A percentile compares a stretch with the other conserved stretches of the same genome.
Evolutionary conservation across 2,113 vertebrate species (phyloP).

Genomic region (Eretmochelys imbricata): DNA sequence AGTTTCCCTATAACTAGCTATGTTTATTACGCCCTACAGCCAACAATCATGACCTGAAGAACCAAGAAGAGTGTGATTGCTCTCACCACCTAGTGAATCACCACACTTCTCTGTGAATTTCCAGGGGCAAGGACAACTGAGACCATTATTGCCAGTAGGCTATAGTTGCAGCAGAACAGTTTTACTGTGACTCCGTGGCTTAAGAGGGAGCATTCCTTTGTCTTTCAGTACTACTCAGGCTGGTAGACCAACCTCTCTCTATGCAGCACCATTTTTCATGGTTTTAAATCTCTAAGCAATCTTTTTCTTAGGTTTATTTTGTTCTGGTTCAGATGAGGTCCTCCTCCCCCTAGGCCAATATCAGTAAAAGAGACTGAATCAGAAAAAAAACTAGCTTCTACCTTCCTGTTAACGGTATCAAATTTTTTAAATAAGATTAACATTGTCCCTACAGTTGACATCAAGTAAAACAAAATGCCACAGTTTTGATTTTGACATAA

Average conservation of each 20-base stretch:
- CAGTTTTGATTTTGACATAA: not conserved
- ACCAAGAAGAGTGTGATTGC: too few species aligned
- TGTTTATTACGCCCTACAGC: too few species aligned
- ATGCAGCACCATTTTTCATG: not conserved
- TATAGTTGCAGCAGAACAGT: not conserved
- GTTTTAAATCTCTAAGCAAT: not conserved
- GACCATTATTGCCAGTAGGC: too few species aligned
- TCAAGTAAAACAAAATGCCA: not conserved
- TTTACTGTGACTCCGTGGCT: not conserved
- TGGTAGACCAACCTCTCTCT: not conserved
- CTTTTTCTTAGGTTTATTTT: not conserved
- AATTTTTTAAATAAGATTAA: not conserved
- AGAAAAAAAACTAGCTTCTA: not conserved
- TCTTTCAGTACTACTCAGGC: not conserved
- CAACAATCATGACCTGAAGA: too few species aligned
- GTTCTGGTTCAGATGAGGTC: not conserved
- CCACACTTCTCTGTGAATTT: too few species aligned
- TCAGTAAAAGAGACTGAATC: not conserved
- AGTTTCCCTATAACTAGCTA: too few species aligned
- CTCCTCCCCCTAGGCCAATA: not conserved
- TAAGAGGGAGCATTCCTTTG: not conserved
- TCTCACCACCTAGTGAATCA: too few species aligned
- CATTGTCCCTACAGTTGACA: not conserved
- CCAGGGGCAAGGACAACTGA: too few species aligned
- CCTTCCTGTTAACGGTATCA: not conserved